Evolutionary conservation across 2,797 vertebrate species (phyloP), one percentile per base, ranked within the genome.

Genomic region (Nothura maculosa): DNA sequence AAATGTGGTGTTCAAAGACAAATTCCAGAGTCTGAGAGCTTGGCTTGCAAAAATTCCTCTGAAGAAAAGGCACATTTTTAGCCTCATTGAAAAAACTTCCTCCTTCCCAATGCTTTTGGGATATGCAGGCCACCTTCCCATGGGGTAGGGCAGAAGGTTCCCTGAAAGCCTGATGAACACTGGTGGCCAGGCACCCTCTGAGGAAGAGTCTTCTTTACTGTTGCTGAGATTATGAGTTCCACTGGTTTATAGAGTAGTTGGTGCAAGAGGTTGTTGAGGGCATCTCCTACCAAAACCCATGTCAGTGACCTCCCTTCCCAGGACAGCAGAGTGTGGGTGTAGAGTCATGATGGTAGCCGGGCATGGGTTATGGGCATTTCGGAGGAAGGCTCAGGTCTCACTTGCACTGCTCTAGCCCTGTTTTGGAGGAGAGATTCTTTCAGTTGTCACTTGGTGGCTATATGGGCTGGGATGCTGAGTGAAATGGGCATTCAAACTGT

Each of bases 1-100:
- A 94, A 92, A 84, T 88, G 74, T 93, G 84, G 93, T 91, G 88
- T 93, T 95, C 72, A 90, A 78, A 78, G 64, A 92, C 24, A 34
- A 64, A 43, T 48, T 93, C 77, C 38, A 92, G 90, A 93, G 68
- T 32, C 77, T 70, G 48, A 87, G 48, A n/a, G 22, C 64, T 93
- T 90, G 82, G 76, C 82, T 93, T n/a, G 36, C 75, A n/a, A 87
- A 88, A 50, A 55, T 80, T 68, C 34, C 72, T 52, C 40, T 43
- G 32, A 73, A 80, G 66, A 16, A 38, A 91, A 72, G 72, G 58
- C 25, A 62, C 28, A 55, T 87, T 95, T 20, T 94, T 85, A 82
- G 48, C 42, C 58, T 54, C 72, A 54, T 87, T 96, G 28, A 0
- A 61, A 88, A 90, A 76, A 36, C 80, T 85, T 93, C 90, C 64